Evolutionary conservation across 2,888 invertebrate species (phyloP).

Genomic region (Drosophila subquinaria): DNA sequence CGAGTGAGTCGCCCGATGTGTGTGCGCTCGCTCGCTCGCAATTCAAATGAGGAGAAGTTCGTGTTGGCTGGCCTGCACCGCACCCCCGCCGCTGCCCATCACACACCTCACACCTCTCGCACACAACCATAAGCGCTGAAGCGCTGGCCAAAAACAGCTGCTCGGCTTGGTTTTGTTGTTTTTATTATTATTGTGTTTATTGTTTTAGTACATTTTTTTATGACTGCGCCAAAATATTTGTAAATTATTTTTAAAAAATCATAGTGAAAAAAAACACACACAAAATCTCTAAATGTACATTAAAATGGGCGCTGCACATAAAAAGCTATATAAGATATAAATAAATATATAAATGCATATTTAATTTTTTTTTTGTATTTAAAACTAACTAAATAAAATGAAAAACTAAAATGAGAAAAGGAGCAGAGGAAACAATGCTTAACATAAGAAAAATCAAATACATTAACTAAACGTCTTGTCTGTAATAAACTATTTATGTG

Average conservation of each 20-base stretch:
- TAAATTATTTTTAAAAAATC: slow-evolving; percentile 67
- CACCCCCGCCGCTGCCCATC: slow-evolving; percentile 22
- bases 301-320: slow-evolving; percentile 66
- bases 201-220: slow-evolving; percentile 55
- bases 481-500: slow-evolving; percentile 70
- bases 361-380: slow-evolving; percentile 49
- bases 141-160: slow-evolving; percentile 64
- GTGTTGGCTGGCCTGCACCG: slow-evolving; percentile 42
- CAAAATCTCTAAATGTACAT: slow-evolving; percentile 59
- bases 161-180: slow-evolving; percentile 68
- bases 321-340: slow-evolving; percentile 37
- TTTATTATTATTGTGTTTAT: slow-evolving; percentile 69
- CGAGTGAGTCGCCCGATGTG: slow-evolving; percentile 19
- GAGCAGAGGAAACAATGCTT: slow-evolving; percentile 26
- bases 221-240: slow-evolving; percentile 75
- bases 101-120: slow-evolving; percentile 4
- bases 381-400: slow-evolving; percentile 41
- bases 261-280: slow-evolving; percentile 47
- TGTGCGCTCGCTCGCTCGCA: slow-evolving; percentile 38
- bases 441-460: slow-evolving; percentile 39
- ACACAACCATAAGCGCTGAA: slow-evolving; percentile 42
- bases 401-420: slow-evolving; percentile 7
- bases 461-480: slow-evolving; percentile 53
- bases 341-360: slow-evolving; percentile 28
- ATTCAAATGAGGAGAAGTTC: slow-evolving; percentile 53